phyloP scores from a whole-genome alignment of 2,888 invertebrate species.

The Apodemia zela region DNA sequence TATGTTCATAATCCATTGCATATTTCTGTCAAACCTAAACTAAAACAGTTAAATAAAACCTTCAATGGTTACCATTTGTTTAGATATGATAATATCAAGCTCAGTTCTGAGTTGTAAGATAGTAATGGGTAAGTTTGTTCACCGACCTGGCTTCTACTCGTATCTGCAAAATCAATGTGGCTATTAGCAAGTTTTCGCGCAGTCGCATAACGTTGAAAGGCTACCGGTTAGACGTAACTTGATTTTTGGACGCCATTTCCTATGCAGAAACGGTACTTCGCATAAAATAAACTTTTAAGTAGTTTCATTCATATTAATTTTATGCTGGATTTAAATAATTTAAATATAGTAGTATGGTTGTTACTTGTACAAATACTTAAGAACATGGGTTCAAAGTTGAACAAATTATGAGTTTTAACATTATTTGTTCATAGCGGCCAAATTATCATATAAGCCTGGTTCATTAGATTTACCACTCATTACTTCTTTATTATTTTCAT shows the following conservation, averaged over 20 bases:
- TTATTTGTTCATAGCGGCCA: too few relatives aligned
- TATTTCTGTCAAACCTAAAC: conserved; percentile 3
- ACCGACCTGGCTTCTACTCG: conserved; percentile 69
- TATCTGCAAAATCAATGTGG: conserved; percentile 80
- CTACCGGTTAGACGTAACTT: conserved; percentile 50
- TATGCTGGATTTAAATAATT: background rate
- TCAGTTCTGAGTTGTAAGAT: conserved; percentile 25
- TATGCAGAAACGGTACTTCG: conserved; percentile 27
- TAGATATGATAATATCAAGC: conserved; percentile 17
- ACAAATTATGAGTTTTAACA: too few relatives aligned
- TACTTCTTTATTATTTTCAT: too few relatives aligned
- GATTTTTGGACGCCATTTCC: conserved; percentile 28
- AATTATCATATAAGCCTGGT: too few relatives aligned
- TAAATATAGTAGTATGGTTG: background rate
- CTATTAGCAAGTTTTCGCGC: conserved; percentile 79
- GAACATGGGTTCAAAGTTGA: background rate
- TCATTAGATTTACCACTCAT: too few relatives aligned
- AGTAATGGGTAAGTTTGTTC: conserved; percentile 61
- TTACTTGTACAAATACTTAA: background rate
- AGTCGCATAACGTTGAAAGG: conserved; percentile 70
- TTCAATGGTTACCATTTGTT: conserved; percentile 21
- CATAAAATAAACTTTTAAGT: conserved; percentile 20
- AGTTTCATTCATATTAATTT: conserved; percentile 20
- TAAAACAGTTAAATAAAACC: background rate
- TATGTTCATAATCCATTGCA: conserved; percentile 31